Base-by-base conservation (phyloP, 92 coral and sea anemone genomes). In the Porites evermanni region DNA sequence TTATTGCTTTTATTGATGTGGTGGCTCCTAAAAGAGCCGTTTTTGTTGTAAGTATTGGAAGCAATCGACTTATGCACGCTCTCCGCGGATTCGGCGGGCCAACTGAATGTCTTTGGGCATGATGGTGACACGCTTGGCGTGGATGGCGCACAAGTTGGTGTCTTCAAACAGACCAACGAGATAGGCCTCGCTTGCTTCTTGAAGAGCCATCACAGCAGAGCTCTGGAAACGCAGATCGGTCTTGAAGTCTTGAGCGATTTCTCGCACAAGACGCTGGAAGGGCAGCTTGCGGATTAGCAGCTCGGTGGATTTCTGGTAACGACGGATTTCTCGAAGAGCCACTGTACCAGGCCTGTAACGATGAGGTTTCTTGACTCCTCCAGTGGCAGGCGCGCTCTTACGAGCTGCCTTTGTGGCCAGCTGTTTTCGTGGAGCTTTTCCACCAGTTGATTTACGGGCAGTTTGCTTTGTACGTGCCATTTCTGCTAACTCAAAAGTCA, bases 281-380 rank as follows among this genome's bases (percentile, higher is more conserved):
- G 96, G 96, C 88, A 93, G 96, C 94, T 93, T 93, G 92, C 96
- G 96, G 94, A 93, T 93, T 92, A 93, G 69, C 88, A 93, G 94
- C 91, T 94, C 97, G 73, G 95, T 94, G 73, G 95, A 91, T 69
- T 94, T 94, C 97, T 94, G 97, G 89, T 94, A 94, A 78, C 97
- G 97, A 90, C 97, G 92, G 95, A 94, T 94, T 88, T 94, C 97
- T 86, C 97, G 97, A 86, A 94, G 97, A 79, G 98, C 98, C 67
- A 94, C 98, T 73, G 98, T 94, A 76, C 98, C 98, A 85, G 98
- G 98, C 90, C 98, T 94, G 98, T 94, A 94, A 90, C 98, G 96
- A 93, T 93, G 98, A 85, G 98, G 98, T 83, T 94, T 94, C 90
- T 94, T 94, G 52, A 94, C 98, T 88, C 98, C 98, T 85, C 98